Percentiles rank a stretch among this genome's conserved stretches.
Evolutionary conservation across 2,797 vertebrate species (phyloP).

Genomic region (Scolopax rusticola): DNA sequence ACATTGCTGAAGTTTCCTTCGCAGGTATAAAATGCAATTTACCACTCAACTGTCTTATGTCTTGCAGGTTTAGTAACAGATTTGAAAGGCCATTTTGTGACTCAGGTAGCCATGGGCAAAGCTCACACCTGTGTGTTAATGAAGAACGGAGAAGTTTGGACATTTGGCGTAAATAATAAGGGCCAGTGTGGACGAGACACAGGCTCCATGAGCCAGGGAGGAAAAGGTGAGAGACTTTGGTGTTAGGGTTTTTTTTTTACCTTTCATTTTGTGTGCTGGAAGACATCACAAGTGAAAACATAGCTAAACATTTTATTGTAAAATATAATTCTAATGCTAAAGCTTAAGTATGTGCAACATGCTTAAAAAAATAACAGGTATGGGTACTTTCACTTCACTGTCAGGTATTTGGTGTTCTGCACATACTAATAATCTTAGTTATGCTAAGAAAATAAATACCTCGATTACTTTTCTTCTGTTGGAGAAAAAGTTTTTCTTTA

Average conservation of each 20-base stretch:
- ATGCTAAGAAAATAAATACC: not conserved
- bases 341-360: not conserved
- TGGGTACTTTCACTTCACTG: not conserved
- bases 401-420: not conserved
- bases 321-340: not conserved
- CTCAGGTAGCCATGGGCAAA: constrained; percentile 98
- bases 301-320: not conserved
- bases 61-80: constrained; percentile 93
- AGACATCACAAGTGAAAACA: not conserved
- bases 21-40: not conserved
- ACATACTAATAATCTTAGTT: not conserved
- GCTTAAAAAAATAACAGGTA: not conserved
- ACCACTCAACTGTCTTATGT: constrained; percentile 7
- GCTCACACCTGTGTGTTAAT: constrained; percentile 97
- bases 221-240: constrained; percentile 86
- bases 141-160: constrained; percentile 98
- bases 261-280: not conserved
- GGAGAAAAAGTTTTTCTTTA: not conserved
- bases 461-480: not conserved
- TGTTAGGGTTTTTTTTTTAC: not conserved
- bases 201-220: constrained; percentile 94
- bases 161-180: constrained; percentile 99
- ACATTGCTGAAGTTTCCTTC: not conserved
- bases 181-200: constrained; percentile 98
- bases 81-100: constrained; percentile 97